A percentile compares a stretch with the other conserved stretches of the same genome.
These are phyloP conservation scores for Aurelia sp. DNA, from an alignment of 30 jellyfish, hydroid and myxozoan genomes.

Conservation along the genomic window DNA sequence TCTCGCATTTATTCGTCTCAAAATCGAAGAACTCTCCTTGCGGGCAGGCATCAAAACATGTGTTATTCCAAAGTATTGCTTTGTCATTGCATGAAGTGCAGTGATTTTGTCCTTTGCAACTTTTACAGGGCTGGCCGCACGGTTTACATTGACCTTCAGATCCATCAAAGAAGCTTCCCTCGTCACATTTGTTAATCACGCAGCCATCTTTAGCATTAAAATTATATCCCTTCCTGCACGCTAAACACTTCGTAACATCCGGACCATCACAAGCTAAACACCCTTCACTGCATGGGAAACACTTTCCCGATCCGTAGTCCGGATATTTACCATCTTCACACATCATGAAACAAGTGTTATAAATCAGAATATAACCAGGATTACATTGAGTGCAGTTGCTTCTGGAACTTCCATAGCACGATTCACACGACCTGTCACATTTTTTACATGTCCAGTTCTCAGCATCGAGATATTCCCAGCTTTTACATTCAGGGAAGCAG, in stretches of 20 bases:
- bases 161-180: slow-evolving; percentile 38
- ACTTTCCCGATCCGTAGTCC: slow-evolving; percentile 63
- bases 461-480: slow-evolving; percentile 38
- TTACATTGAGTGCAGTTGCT: slow-evolving; percentile 86
- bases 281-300: slow-evolving; percentile 69
- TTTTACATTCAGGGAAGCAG: slow-evolving; percentile 62
- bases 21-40: slow-evolving; percentile 39
- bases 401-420: slow-evolving; percentile 81
- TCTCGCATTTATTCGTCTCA: slow-evolving; percentile 41
- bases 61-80: slow-evolving; percentile 24
- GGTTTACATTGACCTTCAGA: slow-evolving; percentile 30
- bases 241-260: slow-evolving; percentile 29
- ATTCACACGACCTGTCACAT: slow-evolving; percentile 87
- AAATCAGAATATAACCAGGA: slow-evolving; percentile 56
- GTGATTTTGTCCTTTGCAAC: slow-evolving; percentile 77
- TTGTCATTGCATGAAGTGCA: slow-evolving; percentile 58
- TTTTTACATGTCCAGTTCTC: slow-evolving; percentile 59
- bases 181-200: slow-evolving; percentile 34
- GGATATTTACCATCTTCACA: slow-evolving; percentile 63
- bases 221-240: slow-evolving; percentile 49
- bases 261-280: slow-evolving; percentile 83
- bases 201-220: slow-evolving; percentile 65
- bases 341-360: slow-evolving; percentile 61
- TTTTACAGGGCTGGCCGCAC: slow-evolving; percentile 75
- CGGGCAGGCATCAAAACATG: slow-evolving; percentile 59